Evolutionary conservation across 2,888 invertebrate genomes (phyloP).

Genomic region (Noctua pronuba): DNA sequence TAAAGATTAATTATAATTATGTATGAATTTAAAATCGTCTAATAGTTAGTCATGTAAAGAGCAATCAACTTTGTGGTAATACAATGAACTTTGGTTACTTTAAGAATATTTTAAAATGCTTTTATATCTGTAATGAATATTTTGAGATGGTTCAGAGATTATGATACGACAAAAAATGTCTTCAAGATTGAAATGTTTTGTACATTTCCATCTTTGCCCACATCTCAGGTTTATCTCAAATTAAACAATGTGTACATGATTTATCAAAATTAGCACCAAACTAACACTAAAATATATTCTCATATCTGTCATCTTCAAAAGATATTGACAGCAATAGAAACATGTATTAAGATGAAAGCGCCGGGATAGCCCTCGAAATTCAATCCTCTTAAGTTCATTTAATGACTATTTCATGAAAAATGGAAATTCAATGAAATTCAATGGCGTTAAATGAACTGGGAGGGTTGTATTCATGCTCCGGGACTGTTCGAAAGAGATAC

Average conservation of each 20-base stretch:
- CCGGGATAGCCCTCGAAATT: no score
- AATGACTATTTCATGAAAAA: no score
- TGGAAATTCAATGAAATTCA: no score
- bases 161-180: not conserved
- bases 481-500: no score
- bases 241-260: not conserved
- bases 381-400: no score
- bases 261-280: not conserved
- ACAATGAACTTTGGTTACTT: slow-evolving; percentile 31
- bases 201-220: no score
- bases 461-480: no score
- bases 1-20: slow-evolving; percentile 23
- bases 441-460: no score
- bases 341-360: not conserved
- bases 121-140: not conserved
- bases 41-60: slow-evolving; percentile 21
- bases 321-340: not conserved
- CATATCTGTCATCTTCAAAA: not conserved
- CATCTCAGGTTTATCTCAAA: not conserved
- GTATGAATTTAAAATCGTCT: slow-evolving; percentile 7
- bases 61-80: slow-evolving; percentile 36
- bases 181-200: no score
- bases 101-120: slow-evolving; percentile 14
- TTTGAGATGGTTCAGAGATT: not conserved
- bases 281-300: not conserved